A percentile compares a stretch with the other conserved stretches of the same genome.
These are phyloP conservation scores for Scaptomyza caliginosa DNA, from an alignment of 2,888 invertebrate genomes.

Conservation along the genomic window DNA sequence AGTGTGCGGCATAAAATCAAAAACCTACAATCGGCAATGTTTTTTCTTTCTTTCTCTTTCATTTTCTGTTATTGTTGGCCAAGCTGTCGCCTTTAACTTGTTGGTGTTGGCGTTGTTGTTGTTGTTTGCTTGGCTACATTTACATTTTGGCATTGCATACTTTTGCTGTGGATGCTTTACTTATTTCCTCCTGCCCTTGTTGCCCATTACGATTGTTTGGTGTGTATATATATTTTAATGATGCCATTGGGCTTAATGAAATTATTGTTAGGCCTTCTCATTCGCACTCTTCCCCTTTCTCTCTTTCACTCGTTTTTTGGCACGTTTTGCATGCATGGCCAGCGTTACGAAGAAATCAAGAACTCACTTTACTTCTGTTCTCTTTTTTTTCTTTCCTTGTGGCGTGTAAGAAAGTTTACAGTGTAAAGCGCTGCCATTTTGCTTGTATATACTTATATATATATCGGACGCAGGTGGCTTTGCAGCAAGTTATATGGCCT, in stretches of 20 bases:
- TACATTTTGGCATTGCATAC: conserved; percentile 54
- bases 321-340: conserved; percentile 54
- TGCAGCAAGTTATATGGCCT: conserved; percentile 25
- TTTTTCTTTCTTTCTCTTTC: too few species aligned
- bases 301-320: conserved; percentile 1
- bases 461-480: conserved; percentile 46
- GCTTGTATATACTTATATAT: conserved; percentile 17
- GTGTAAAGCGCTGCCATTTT: conserved; percentile 35
- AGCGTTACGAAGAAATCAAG: conserved; percentile 11
- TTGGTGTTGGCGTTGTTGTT: conserved; percentile 10
- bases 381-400: conserved; percentile 16
- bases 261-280: conserved; percentile 62
- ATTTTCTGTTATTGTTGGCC: conserved; percentile 41
- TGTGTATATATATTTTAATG: conserved; percentile 69
- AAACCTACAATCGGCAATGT: conserved; percentile 24
- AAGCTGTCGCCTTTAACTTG: conserved; percentile 58
- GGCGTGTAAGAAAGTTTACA: conserved; percentile 55
- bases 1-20: conserved; percentile 27
- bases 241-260: conserved; percentile 80
- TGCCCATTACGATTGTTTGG: conserved; percentile 74
- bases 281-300: background rate
- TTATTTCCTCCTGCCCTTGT: background rate
- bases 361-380: background rate
- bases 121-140: conserved; percentile 39
- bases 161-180: conserved; percentile 29